Conservation (phyloP, 2,797 vertebrate species). For the Dryobates pubescens region DNA sequence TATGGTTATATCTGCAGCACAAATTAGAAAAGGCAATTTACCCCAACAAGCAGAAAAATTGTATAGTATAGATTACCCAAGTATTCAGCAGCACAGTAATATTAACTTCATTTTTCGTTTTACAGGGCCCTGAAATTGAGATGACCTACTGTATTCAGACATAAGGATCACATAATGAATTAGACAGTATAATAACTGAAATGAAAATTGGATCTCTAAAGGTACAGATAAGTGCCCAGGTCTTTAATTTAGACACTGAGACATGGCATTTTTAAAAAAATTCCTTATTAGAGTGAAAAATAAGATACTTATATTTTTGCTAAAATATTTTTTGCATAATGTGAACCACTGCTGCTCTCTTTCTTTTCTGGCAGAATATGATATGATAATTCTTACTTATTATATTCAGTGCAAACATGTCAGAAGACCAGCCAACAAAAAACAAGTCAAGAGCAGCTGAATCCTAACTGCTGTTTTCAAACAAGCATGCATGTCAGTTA, state of each 20-base stretch:
- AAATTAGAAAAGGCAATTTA: not conserved
- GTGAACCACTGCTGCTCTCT: not conserved
- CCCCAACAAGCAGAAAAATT: not conserved
- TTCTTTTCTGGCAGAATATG: not conserved
- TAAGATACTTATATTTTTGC: not conserved
- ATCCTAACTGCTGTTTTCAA: not conserved
- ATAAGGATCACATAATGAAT: not conserved
- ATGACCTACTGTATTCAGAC: not conserved
- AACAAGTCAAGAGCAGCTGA: not conserved
- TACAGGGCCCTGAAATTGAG: not conserved
- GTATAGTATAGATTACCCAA: not conserved
- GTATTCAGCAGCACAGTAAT: not conserved
- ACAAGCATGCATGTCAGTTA: not conserved
- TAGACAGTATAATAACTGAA: not conserved
- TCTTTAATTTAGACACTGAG: not conserved
- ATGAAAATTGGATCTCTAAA: not conserved
- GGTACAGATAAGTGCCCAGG: not conserved
- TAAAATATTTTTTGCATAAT: not conserved
- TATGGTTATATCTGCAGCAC: not conserved
- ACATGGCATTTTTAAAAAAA: not conserved
- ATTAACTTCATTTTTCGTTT: not conserved
- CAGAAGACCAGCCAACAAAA: not conserved
- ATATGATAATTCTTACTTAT: not conserved
- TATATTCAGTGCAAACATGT: not conserved
- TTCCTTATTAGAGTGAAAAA: not conserved